Conservation (phyloP, 2,888 invertebrate genomes). For the Drosophila percnosoma region DNA sequence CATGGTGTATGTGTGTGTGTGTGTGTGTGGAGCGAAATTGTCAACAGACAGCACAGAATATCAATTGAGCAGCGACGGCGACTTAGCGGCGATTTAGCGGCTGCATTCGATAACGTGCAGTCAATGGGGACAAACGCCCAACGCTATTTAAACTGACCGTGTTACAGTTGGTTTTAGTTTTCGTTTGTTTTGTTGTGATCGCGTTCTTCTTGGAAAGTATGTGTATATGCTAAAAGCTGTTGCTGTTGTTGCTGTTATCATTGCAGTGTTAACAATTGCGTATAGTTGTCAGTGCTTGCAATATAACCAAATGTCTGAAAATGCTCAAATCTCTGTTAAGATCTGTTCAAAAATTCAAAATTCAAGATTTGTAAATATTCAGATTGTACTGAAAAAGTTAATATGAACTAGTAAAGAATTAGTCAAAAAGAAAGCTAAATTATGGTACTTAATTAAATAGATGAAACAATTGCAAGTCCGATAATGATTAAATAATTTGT, state of each 20-base stretch:
- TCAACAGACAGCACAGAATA: conserved; percentile 42
- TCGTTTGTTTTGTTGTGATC: conserved; percentile 52
- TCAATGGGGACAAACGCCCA: conserved; percentile 45
- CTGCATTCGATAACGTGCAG: conserved; percentile 63
- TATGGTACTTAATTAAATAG: not conserved
- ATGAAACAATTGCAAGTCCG: not conserved
- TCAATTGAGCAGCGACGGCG: conserved; percentile 10
- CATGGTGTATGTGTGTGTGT: not conserved
- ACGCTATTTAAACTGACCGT: conserved; percentile 34
- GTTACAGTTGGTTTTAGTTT: conserved; percentile 39
- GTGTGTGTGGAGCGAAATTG: conserved; percentile 41
- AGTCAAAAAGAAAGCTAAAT: not conserved
- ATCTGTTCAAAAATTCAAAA: conserved; percentile 6
- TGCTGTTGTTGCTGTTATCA: not conserved
- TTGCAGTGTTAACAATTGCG: conserved; percentile 14
- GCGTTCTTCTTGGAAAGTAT: conserved; percentile 19
- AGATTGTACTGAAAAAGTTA: not conserved
- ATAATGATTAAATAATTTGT: not conserved
- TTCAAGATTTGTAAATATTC: not conserved
- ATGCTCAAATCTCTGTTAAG: conserved; percentile 24
- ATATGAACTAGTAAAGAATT: not conserved
- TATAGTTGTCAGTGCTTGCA: conserved; percentile 12
- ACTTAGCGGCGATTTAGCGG: conserved; percentile 20
- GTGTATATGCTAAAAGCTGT: not conserved
- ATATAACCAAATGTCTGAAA: conserved; percentile 35